Base-by-base conservation (phyloP, 2,888 invertebrate species). In the Notocelia uddmanniana region DNA sequence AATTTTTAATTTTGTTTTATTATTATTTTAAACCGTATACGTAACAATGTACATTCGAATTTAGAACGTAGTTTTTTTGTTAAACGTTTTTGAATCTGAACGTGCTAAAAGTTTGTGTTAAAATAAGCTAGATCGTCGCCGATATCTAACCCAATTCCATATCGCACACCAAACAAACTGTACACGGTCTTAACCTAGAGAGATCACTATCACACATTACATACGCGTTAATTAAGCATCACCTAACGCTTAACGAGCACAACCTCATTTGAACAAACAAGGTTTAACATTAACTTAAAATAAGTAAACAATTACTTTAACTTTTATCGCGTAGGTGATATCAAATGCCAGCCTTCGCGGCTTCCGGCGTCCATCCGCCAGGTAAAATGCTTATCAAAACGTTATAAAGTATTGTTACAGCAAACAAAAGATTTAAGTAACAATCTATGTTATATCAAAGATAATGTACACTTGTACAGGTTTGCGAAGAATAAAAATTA, bases 121-220 rank as follows among this genome's bases (percentile, higher is more conserved):
- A 48, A 48, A 18, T 3, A 54, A 64, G 21, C 52, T 52, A 64
- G 64, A 64, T 54, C 52, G n/a, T n/a, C 21, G 48, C n/a, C 74
- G 77, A 58, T 63, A 58, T 21, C 54, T 68, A 70, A 74, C 75
- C 68, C 69, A 77, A 79, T 78, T 80, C 75, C 75, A 75, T 77
- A 75, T 76, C 69, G 74, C 76, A 79, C 78, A 80, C 79, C 77
- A 81, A 74, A 76, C 78, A 60, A 83, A 84, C 82, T 81, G 85
- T 83, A 82, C 83, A 85, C 82, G 85, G 82, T 85, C 83, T 85
- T 90, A 89, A 91, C 91, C 91, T 90, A 91, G 88, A 91, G 89
- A 91, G 90, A 91, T 90, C 73, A 45, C 19, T 80, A 90, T 90
- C 89, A 34, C 52, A 34, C 52, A 18, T 79, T 76, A 78, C 21